Percentiles rank a stretch among this genome's conserved stretches.
These are phyloP conservation scores for Pampusana beccarii DNA, from an alignment of 2,113 vertebrate species.

Conservation along the genomic window DNA sequence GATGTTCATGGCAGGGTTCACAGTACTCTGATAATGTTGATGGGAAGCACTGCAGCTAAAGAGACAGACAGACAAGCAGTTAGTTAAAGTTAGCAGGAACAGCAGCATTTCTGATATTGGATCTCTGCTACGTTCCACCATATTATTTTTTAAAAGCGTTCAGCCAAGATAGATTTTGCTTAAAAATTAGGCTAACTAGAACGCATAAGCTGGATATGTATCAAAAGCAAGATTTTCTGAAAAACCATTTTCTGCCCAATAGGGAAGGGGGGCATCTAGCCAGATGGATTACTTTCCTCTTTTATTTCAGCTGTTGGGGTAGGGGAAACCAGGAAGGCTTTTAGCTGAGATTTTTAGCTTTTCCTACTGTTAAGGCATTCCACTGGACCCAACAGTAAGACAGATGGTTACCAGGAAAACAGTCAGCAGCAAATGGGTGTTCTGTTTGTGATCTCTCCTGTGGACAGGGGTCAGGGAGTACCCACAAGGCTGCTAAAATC, in stretches of 20 bases:
- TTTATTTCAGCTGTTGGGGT: not conserved
- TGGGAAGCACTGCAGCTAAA: not conserved
- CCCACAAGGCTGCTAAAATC: not conserved
- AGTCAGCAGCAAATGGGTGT: not conserved
- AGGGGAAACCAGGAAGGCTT: not conserved
- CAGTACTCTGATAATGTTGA: not conserved
- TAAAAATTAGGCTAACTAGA: not conserved
- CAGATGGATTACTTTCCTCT: not conserved
- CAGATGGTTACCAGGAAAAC: not conserved
- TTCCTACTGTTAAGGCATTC: not conserved
- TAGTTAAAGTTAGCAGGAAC: too few relatives aligned
- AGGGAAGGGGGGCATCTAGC: not conserved
- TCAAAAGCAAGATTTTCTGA: not conserved
- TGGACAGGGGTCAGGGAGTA: not conserved
- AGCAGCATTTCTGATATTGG: not conserved
- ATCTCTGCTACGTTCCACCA: not conserved
- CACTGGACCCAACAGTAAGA: not conserved
- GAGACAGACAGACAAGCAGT: not conserved
- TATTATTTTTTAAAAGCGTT: not conserved
- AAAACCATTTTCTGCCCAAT: not conserved
- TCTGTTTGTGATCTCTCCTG: not conserved
- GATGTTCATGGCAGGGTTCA: not conserved
- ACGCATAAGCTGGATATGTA: not conserved
- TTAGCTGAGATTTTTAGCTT: not conserved
- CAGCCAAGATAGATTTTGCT: not conserved